phyloP scores from a whole-genome alignment of 2,113 vertebrate genomes.

The Mola mola region DNA sequence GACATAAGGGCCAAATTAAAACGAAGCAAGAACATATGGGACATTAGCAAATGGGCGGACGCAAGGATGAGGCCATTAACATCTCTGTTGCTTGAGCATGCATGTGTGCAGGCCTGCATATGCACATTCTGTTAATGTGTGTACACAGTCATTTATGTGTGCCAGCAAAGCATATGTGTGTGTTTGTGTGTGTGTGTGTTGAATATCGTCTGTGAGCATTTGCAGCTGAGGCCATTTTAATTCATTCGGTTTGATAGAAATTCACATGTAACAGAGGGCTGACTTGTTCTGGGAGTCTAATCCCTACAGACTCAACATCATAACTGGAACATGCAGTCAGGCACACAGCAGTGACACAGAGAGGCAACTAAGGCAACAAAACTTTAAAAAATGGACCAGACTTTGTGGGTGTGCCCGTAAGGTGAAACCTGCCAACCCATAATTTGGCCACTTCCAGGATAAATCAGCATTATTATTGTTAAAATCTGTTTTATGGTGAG shows the following conservation, averaged over 20 bases:
- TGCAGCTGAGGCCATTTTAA: constrained; percentile 46
- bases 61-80: constrained; percentile 16
- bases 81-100: background rate
- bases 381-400: constrained; percentile 1
- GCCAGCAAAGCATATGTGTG: constrained; percentile 1
- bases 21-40: constrained; percentile 36
- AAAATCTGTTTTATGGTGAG: too few relatives aligned
- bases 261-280: constrained; percentile 23
- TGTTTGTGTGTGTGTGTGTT: constrained; percentile 11
- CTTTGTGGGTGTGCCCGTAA: background rate
- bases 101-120: constrained; percentile 15
- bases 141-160: background rate
- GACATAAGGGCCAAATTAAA: constrained; percentile 19
- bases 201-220: constrained; percentile 22
- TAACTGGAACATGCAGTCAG: constrained; percentile 7
- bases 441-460: too few relatives aligned
- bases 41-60: constrained; percentile 44
- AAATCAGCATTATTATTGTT: background rate
- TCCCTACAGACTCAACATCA: constrained; percentile 18
- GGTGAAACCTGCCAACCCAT: background rate
- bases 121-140: constrained; percentile 13
- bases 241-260: constrained; percentile 34
- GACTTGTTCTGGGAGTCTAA: constrained; percentile 18
- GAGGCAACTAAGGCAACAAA: background rate
- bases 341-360: constrained; percentile 37